These are phyloP conservation scores for Heliothis subflexa DNA, from an alignment of 1,140 invertebrate species.

Conservation along the genomic window DNA sequence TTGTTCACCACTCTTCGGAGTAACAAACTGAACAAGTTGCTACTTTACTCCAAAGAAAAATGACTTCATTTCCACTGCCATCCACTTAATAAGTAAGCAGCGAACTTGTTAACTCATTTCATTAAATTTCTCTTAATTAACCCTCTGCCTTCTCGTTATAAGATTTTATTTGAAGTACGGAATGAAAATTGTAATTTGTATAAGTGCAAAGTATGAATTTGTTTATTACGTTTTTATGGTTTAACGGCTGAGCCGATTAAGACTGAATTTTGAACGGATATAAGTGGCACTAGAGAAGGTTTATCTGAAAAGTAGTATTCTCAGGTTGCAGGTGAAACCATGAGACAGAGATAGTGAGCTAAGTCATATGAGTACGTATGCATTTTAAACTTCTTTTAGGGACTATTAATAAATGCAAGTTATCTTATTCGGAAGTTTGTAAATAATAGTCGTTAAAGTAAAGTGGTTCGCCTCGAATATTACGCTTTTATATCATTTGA, in stretches of 20 bases:
- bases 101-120: conserved; percentile 17
- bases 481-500: conserved; percentile 8
- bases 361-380: background rate
- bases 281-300: too few species aligned
- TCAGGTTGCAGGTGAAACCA: too few species aligned
- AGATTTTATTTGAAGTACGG: conserved; percentile 3
- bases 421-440: conserved; percentile 2
- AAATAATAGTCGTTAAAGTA: background rate
- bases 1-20: too few species aligned
- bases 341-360: too few species aligned
- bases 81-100: conserved; percentile 20
- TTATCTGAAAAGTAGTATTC: too few species aligned
- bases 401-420: background rate
- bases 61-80: conserved; percentile 24
- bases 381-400: background rate
- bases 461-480: conserved; percentile 4
- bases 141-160: background rate
- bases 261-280: too few species aligned
- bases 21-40: background rate
- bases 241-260: too few species aligned
- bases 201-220: too few species aligned
- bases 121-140: conserved; percentile 39
- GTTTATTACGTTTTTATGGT: too few species aligned
- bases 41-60: conserved; percentile 7
- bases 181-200: background rate